Conservation (phyloP, 2,113 vertebrate species). For the Coreoperca whiteheadi region DNA sequence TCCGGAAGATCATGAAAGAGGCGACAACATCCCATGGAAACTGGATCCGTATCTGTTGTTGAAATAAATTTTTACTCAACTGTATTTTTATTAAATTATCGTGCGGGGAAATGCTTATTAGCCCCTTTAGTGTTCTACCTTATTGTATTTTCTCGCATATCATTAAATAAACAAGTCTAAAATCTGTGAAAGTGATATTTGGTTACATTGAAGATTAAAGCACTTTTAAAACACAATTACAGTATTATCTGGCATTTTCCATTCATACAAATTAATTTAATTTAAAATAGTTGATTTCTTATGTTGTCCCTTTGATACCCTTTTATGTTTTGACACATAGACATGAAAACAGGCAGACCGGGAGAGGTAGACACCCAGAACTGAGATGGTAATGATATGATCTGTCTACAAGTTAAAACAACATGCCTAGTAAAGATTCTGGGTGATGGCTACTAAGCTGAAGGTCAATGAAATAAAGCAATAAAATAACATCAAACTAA, state of each 20-base stretch:
- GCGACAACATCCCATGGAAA: conserved; percentile 65
- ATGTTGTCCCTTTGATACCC: conserved; percentile 31
- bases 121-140: conserved; percentile 1
- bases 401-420: conserved; percentile 58
- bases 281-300: conserved; percentile 26
- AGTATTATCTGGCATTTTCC: conserved; percentile 44
- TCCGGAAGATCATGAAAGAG: conserved; percentile 62
- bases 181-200: conserved; percentile 24
- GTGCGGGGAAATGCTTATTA: conserved; percentile 41
- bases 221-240: conserved; percentile 19
- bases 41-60: conserved; percentile 54
- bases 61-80: conserved; percentile 46
- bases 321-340: conserved; percentile 47
- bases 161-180: conserved; percentile 31
- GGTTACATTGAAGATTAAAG: conserved; percentile 40
- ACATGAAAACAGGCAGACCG: conserved; percentile 42
- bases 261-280: conserved; percentile 35
- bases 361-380: conserved; percentile 31
- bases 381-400: conserved; percentile 42
- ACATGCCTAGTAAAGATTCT: conserved; percentile 51
- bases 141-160: conserved; percentile 10
- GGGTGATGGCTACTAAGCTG: conserved; percentile 47
- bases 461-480: conserved; percentile 56
- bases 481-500: conserved; percentile 49
- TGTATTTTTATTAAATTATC: conserved; percentile 52